A percentile compares a stretch with the other conserved stretches of the same genome.
Conservation (phyloP, 2,113 vertebrate genomes). For the Oreochromis tanganicae region DNA sequence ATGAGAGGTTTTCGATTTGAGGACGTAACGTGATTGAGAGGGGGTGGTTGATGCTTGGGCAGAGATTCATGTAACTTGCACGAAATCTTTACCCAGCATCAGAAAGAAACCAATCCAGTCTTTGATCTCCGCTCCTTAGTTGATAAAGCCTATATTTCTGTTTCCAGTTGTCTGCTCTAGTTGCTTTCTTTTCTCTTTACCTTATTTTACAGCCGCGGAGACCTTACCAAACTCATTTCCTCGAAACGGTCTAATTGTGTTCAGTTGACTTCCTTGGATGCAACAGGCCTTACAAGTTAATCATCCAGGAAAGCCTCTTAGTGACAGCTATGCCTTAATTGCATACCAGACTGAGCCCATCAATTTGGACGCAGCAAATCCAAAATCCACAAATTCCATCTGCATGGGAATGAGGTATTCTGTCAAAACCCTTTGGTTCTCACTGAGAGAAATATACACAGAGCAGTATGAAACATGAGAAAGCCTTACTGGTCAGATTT, state of each 20-base stretch:
- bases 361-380: slow-evolving; percentile 59
- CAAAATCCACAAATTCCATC: slow-evolving; percentile 61
- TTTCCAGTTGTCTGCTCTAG: slow-evolving; percentile 41
- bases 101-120: slow-evolving; percentile 1
- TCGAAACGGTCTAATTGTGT: slow-evolving; percentile 63
- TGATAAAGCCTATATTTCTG: slow-evolving; percentile 2
- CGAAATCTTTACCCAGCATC: slow-evolving; percentile 23
- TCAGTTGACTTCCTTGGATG: slow-evolving; percentile 66
- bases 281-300: slow-evolving; percentile 65
- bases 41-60: slow-evolving; percentile 23
- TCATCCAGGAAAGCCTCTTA: slow-evolving; percentile 67
- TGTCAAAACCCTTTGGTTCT: not conserved
- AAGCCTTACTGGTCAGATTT: not conserved
- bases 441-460: not conserved
- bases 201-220: slow-evolving; percentile 22
- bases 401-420: slow-evolving; percentile 49
- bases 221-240: slow-evolving; percentile 32
- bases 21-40: fast-evolving
- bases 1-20: not conserved
- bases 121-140: slow-evolving; percentile 1
- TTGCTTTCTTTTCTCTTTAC: slow-evolving; percentile 9
- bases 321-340: slow-evolving; percentile 65
- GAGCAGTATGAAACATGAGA: not conserved
- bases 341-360: slow-evolving; percentile 62
- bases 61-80: slow-evolving; percentile 41